Evolutionary conservation across 2,888 invertebrate species (phyloP).

Genomic region (Cephalotes varians): DNA sequence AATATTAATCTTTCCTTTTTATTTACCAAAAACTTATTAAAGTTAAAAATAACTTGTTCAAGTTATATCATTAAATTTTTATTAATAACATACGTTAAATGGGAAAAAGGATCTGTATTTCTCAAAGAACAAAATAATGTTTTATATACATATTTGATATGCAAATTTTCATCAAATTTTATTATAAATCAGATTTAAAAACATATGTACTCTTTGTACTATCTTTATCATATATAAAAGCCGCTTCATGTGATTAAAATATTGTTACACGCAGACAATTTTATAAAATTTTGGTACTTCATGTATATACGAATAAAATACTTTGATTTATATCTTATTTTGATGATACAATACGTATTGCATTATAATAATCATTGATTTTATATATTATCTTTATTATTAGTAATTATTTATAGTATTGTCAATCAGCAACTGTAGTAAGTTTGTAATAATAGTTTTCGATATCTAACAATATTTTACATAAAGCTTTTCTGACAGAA

Average conservation of each 20-base stretch:
- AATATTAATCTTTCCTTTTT: neutral
- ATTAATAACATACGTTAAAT: neutral
- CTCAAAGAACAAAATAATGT: neutral
- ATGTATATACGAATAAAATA: slow-evolving; percentile 6
- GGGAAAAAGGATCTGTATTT: slow-evolving; percentile 10
- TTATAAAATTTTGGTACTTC: neutral
- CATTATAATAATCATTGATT: neutral
- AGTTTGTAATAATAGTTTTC: neutral
- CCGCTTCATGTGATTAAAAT: slow-evolving; percentile 23
- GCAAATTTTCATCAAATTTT: slow-evolving; percentile 21
- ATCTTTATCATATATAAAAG: slow-evolving; percentile 11
- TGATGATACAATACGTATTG: neutral
- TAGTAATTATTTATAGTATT: too few species aligned
- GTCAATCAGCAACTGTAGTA: neutral
- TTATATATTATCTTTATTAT: neutral
- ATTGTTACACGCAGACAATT: slow-evolving; percentile 23
- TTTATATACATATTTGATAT: slow-evolving; percentile 20
- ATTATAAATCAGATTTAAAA: slow-evolving; percentile 27
- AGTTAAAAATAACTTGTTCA: neutral
- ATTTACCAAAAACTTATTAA: neutral
- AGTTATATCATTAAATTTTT: neutral
- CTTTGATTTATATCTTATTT: neutral
- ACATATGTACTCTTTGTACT: slow-evolving; percentile 28
- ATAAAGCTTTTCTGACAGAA: neutral
- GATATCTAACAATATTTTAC: neutral